Percentiles rank a stretch among this genome's conserved stretches.
phyloP scores from a whole-genome alignment of 2,888 invertebrate species.

The Hemistola chrysoprasaria region DNA sequence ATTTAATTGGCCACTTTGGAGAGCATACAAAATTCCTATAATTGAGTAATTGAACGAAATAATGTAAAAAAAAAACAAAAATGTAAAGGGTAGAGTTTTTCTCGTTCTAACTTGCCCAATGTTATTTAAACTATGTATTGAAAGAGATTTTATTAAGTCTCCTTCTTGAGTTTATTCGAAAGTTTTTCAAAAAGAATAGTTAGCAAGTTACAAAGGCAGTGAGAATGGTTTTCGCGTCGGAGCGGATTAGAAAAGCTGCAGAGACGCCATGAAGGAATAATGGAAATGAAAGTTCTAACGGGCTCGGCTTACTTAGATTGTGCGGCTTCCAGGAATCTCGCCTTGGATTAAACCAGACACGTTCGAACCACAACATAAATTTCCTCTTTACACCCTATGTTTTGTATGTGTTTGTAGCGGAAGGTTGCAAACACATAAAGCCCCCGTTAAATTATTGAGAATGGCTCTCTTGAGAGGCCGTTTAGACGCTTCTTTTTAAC shows the following conservation, averaged over 20 bases:
- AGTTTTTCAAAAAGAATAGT: conserved; percentile 53
- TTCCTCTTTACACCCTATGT: conserved; percentile 52
- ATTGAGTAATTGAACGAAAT: too few relatives aligned
- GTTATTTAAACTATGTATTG: conserved; percentile 32
- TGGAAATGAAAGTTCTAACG: conserved; percentile 65
- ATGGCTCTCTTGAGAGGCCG: conserved; percentile 24
- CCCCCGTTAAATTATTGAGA: conserved; percentile 31
- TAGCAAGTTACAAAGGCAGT: conserved; percentile 46
- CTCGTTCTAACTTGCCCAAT: neutral
- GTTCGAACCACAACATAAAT: conserved; percentile 66
- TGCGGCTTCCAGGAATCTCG: conserved; percentile 59
- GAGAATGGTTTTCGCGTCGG: conserved; percentile 51
- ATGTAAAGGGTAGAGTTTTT: too few relatives aligned
- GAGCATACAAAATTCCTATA: too few relatives aligned
- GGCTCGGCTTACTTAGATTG: conserved; percentile 65
- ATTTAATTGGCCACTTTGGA: too few relatives aligned
- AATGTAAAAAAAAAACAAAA: too few relatives aligned
- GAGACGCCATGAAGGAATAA: conserved; percentile 54
- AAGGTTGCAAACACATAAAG: conserved; percentile 26
- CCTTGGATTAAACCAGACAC: conserved; percentile 67
- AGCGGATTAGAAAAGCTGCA: conserved; percentile 56
- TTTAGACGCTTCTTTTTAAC: conserved; percentile 23
- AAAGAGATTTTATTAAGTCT: conserved; percentile 42
- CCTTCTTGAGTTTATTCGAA: conserved; percentile 45
- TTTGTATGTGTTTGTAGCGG: conserved; percentile 34